phyloP scores from a whole-genome alignment of 2,797 vertebrate genomes.

The Platalea minor region DNA sequence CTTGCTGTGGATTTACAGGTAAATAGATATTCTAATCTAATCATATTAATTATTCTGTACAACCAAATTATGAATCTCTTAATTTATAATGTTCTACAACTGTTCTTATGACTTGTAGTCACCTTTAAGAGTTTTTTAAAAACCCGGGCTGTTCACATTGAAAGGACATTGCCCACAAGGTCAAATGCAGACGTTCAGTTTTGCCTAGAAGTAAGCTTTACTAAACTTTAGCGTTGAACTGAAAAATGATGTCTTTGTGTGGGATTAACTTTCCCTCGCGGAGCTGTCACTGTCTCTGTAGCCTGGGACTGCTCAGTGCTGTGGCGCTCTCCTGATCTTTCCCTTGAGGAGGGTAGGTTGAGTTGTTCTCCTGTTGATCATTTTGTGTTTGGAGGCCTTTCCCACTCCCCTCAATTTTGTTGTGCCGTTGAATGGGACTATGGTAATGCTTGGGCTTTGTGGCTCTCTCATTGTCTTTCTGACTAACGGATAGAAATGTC shows the following conservation, averaged over 20 bases:
- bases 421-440: conserved; percentile 35
- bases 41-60: not conserved
- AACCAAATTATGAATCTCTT: not conserved
- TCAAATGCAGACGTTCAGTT: not conserved
- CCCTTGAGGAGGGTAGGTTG: conserved; percentile 9
- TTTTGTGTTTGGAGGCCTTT: conserved; percentile 46
- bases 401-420: conserved; percentile 47
- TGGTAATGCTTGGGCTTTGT: conserved; percentile 59
- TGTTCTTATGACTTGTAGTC: not conserved
- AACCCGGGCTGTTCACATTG: not conserved
- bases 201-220: conserved; percentile 13
- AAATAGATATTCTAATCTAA: not conserved
- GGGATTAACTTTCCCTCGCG: not conserved
- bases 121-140: not conserved
- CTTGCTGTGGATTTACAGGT: not conserved
- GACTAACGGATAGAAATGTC: conserved; percentile 58
- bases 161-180: not conserved
- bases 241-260: conserved; percentile 26
- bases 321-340: not conserved
- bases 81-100: not conserved
- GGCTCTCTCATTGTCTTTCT: conserved; percentile 43
- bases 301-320: not conserved
- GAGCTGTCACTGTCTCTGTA: not conserved
- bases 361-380: conserved; percentile 51
- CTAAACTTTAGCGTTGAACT: not conserved